Base-by-base conservation (phyloP, 2,888 invertebrate genomes). In the Napeogenes inachia region DNA sequence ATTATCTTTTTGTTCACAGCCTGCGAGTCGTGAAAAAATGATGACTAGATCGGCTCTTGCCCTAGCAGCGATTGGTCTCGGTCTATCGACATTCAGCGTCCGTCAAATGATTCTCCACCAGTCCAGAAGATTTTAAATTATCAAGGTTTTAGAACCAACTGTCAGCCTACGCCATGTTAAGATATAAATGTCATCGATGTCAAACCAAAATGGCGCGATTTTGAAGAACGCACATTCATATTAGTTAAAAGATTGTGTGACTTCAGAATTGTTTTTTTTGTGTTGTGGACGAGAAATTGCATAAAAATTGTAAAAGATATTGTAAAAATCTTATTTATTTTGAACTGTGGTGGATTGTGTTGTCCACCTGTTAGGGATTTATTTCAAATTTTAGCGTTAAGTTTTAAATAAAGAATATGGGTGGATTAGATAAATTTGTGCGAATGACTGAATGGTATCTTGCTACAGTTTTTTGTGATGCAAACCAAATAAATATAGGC, bases 21-120 rank as follows among this genome's bases (percentile, higher is more conserved):
- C 89, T 57, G 89, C 87, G 82, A 80, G 76, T 74, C 82, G 91
- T 75, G 92, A 92, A 78, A 91, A 92, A 71, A 85, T 88, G 83
- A 87, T 92, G 81, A 89, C 91, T 60, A 84, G 92, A 69, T 93
- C 93, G 1, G 93, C 93, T 21, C 74, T 92, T 55, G 80, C 91
- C 61, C 81, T 93, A 64, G 93, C 93, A 5, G 88, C 92, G 6
- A 78, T 92, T 61, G 93, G 93, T 56, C 87, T 93, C 32, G 92
- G 92, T 30, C 79, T 93, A 1, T 93, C 93, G 65, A 92, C 92
- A 54, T 93, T 92, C 82, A 93, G 93, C 82, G 88, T 93, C 59
- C 92, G 92, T 73, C 93, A 93, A 73, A 91, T 93, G 91, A 81
- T 92, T 72, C 78, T 91, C 66, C 85, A 79, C 74, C 91, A 91